A percentile compares a stretch with the other conserved stretches of the same genome.
Evolutionary conservation across 1,140 invertebrate genomes (phyloP).

Genomic region (Zaprionus kolodkinae): DNA sequence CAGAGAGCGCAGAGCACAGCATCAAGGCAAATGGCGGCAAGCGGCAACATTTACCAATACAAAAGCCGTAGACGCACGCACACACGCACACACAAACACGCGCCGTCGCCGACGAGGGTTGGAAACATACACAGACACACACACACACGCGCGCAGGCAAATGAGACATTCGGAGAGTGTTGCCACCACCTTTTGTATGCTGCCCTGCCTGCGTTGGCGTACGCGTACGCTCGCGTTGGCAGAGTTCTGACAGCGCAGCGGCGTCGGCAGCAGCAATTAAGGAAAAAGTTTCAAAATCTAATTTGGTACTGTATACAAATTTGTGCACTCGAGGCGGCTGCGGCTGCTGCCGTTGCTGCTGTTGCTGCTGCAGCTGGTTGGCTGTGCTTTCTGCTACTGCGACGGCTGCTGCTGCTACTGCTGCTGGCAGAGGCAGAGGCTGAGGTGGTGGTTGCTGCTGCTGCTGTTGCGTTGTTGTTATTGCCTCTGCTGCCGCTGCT

Average conservation of each 20-base stretch:
- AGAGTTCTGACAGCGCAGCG: slow-evolving; percentile 16
- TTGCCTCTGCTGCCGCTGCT: slow-evolving; percentile 13
- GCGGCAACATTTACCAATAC: slow-evolving; percentile 83
- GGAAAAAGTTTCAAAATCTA: slow-evolving; percentile 84
- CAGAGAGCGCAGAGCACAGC: slow-evolving; percentile 21
- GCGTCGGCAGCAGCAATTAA: slow-evolving; percentile 71
- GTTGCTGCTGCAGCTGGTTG: slow-evolving; percentile 54
- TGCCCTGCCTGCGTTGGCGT: slow-evolving; percentile 42
- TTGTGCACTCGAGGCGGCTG: slow-evolving; percentile 74
- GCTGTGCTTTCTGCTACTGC: slow-evolving; percentile 25
- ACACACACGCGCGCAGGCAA: background rate
- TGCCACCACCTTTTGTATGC: slow-evolving; percentile 74
- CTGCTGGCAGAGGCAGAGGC: slow-evolving; percentile 6
- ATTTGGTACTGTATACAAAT: slow-evolving; percentile 84
- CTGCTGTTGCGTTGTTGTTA: slow-evolving; percentile 25
- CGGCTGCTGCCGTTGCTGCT: slow-evolving; percentile 14
- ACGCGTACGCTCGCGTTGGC: background rate
- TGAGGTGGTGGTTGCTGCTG: slow-evolving; percentile 8
- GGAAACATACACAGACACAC: slow-evolving; percentile 47
- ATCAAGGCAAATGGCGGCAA: slow-evolving; percentile 73
- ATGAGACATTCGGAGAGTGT: slow-evolving; percentile 65
- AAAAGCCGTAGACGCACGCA: slow-evolving; percentile 56
- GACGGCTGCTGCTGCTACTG: background rate
- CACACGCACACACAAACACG: slow-evolving; percentile 25
- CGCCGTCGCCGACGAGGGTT: slow-evolving; percentile 52